A percentile compares a stretch with the other conserved stretches of the same genome.
phyloP scores from a whole-genome alignment of 2,797 vertebrate species.

The Danio choprae region DNA sequence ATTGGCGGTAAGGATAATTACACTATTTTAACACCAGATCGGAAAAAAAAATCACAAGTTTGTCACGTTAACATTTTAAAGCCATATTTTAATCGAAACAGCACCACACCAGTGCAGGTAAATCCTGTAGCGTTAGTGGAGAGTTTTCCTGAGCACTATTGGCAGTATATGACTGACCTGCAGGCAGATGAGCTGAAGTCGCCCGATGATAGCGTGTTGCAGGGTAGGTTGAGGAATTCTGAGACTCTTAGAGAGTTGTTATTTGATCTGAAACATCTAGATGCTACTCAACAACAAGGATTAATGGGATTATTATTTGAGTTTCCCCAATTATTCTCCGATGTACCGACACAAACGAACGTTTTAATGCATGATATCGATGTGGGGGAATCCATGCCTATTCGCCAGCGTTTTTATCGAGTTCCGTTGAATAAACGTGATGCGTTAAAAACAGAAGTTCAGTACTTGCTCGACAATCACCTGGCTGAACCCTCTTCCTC shows the following conservation, averaged over 20 bases:
- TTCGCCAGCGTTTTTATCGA: not conserved
- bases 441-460: too few species aligned
- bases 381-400: too few species aligned
- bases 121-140: not conserved
- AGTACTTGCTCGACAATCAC: too few species aligned
- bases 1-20: not conserved
- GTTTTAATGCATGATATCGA: too few species aligned
- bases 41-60: not conserved
- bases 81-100: not conserved
- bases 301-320: not conserved
- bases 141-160: not conserved
- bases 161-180: too few species aligned
- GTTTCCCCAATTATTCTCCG: not conserved
- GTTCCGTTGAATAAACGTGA: too few species aligned
- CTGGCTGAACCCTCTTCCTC: too few species aligned
- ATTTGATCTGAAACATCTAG: not conserved
- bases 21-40: not conserved
- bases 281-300: not conserved
- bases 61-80: not conserved
- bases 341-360: not conserved
- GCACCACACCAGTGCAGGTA: too few species aligned
- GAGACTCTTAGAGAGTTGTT: not conserved
- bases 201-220: too few species aligned
- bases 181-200: too few species aligned
- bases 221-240: not conserved